Conservation (phyloP, 2,797 vertebrate genomes). For the Buceros bicornis region DNA sequence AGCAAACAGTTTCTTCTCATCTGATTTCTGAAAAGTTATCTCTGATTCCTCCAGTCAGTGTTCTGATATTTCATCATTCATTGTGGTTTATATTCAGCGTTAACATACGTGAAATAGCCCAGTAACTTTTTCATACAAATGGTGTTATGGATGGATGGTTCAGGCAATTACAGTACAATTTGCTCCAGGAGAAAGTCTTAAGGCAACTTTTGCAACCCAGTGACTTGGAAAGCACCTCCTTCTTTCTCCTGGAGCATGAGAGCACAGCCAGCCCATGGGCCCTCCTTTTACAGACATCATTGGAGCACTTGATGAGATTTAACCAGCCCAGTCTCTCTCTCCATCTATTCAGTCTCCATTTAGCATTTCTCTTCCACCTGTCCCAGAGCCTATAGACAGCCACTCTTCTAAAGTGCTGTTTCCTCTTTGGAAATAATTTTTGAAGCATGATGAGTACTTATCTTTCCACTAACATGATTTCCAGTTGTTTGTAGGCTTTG, state of each 20-base stretch:
- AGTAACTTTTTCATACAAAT: not conserved
- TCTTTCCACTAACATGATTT: slow-evolving; percentile 36
- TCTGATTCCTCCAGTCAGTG: not conserved
- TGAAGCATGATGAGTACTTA: slow-evolving; percentile 12
- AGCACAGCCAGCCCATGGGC: fast-evolving
- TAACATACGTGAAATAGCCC: not conserved
- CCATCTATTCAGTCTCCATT: not conserved
- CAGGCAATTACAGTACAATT: not conserved
- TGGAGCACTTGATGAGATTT: not conserved
- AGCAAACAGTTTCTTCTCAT: not conserved
- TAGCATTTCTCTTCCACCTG: not conserved
- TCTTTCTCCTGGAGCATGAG: fast-evolving
- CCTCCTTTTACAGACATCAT: not conserved
- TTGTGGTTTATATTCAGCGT: not conserved
- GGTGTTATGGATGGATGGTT: not conserved
- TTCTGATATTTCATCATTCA: not conserved
- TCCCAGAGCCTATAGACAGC: not conserved
- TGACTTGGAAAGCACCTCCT: not conserved
- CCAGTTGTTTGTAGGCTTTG: slow-evolving; percentile 50
- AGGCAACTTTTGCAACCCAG: not conserved
- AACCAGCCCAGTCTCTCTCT: not conserved
- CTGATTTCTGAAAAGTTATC: not conserved
- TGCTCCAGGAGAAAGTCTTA: not conserved
- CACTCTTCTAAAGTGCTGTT: not conserved
- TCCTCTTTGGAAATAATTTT: not conserved